Evolutionary conservation across 2,797 vertebrate species (phyloP).

Genomic region (Lindbergichthys nudifrons): DNA sequence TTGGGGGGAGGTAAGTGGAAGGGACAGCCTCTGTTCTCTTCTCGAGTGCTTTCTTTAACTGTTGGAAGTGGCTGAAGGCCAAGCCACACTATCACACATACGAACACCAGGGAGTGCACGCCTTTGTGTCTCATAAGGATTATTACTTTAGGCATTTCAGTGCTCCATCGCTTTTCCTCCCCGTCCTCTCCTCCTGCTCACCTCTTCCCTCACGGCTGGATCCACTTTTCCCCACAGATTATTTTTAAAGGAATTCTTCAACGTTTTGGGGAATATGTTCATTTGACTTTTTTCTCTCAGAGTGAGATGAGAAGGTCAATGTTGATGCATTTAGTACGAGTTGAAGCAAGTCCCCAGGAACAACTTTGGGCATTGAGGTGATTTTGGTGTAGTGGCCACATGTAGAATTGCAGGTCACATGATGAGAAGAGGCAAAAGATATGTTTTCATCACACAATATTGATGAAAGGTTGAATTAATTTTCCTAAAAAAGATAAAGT

Average conservation of each 20-base stretch:
- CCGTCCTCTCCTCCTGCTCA: conserved; percentile 18
- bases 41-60: conserved; percentile 74
- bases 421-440: neutral
- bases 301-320: conserved; percentile 15
- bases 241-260: conserved; percentile 27
- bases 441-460: neutral
- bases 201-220: conserved; percentile 4
- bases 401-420: neutral
- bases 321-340: neutral
- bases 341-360: neutral
- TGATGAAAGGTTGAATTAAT: neutral
- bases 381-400: conserved; percentile 7
- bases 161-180: conserved; percentile 38
- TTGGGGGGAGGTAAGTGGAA: conserved; percentile 66
- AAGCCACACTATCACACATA: conserved; percentile 76
- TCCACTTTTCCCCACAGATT: neutral
- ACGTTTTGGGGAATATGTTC: conserved; percentile 12
- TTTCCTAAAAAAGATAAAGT: neutral
- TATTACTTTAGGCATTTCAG: conserved; percentile 65
- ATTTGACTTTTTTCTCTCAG: conserved; percentile 9
- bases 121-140: conserved; percentile 71
- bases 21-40: conserved; percentile 75
- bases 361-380: neutral
- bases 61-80: conserved; percentile 80
- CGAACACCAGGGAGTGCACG: conserved; percentile 54